These are phyloP conservation scores for Nesoenas mayeri DNA, from an alignment of 2,113 vertebrate species.

Conservation along the genomic window DNA sequence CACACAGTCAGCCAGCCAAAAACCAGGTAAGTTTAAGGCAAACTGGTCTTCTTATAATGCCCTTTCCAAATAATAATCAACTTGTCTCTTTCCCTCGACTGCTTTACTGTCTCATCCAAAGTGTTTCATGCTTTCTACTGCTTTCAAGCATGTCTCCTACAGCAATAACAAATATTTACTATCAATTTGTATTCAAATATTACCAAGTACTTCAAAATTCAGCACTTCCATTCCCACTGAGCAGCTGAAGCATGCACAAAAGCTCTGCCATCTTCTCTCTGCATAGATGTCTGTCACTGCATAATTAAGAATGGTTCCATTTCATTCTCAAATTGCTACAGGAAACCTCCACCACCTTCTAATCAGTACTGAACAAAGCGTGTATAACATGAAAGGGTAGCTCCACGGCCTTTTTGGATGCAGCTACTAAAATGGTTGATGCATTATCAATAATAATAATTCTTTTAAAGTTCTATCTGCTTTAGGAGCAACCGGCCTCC, in stretches of 20 bases:
- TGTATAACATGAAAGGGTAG: background rate
- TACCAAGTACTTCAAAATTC: background rate
- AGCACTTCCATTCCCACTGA: background rate
- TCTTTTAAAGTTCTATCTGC: background rate
- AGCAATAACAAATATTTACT: background rate
- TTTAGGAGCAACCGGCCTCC: background rate
- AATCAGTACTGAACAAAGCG: background rate
- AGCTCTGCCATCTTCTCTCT: background rate
- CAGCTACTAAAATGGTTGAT: background rate
- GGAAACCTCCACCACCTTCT: background rate
- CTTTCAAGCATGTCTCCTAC: background rate
- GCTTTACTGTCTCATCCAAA: background rate
- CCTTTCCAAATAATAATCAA: background rate
- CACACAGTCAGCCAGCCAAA: background rate
- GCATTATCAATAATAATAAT: background rate
- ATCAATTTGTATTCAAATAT: background rate
- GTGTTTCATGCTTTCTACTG: background rate
- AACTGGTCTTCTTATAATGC: background rate
- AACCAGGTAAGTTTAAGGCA: background rate
- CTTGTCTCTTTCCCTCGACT: background rate
- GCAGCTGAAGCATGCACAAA: background rate
- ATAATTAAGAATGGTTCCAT: slow-evolving; percentile 4
- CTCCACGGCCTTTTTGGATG: background rate
- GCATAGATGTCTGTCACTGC: background rate
- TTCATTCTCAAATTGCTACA: background rate